Conservation (phyloP, 2,888 invertebrate genomes). For the Tinea trinotella region DNA sequence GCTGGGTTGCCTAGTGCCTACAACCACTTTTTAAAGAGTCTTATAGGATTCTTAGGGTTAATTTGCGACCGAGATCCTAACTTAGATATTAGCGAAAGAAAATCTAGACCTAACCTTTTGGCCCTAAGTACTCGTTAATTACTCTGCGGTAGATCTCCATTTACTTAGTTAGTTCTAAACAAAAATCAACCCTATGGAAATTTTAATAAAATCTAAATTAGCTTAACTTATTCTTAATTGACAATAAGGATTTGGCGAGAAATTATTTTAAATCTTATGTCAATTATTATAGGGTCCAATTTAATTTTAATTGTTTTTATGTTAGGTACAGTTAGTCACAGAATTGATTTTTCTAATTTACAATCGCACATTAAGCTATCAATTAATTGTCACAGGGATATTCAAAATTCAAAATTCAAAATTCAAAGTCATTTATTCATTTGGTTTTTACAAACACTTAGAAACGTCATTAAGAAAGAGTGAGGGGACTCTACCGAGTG, state of each 20-base stretch:
- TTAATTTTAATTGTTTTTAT: neutral
- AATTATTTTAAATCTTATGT: neutral
- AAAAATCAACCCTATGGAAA: neutral
- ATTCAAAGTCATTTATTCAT: too few species aligned
- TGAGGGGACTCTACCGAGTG: too few species aligned
- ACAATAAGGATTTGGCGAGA: too few species aligned
- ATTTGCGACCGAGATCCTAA: neutral
- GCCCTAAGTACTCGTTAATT: constrained; percentile 5
- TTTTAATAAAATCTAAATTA: neutral
- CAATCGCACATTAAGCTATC: too few species aligned
- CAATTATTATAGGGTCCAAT: neutral
- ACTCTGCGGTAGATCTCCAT: constrained; percentile 15
- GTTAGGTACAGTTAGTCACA: neutral
- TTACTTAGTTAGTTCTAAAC: neutral
- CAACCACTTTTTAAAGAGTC: too few species aligned
- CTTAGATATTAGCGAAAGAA: neutral
- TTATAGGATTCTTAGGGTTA: neutral
- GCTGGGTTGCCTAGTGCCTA: too few species aligned
- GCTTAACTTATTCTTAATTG: neutral
- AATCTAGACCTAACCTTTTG: constrained; percentile 7
- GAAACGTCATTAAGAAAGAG: too few species aligned
- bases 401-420: too few species aligned
- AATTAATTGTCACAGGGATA: too few species aligned
- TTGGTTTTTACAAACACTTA: too few species aligned
- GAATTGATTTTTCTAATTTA: too few species aligned